Base-by-base conservation (phyloP, 2,113 vertebrate species). In the Corydoras sp. region DNA sequence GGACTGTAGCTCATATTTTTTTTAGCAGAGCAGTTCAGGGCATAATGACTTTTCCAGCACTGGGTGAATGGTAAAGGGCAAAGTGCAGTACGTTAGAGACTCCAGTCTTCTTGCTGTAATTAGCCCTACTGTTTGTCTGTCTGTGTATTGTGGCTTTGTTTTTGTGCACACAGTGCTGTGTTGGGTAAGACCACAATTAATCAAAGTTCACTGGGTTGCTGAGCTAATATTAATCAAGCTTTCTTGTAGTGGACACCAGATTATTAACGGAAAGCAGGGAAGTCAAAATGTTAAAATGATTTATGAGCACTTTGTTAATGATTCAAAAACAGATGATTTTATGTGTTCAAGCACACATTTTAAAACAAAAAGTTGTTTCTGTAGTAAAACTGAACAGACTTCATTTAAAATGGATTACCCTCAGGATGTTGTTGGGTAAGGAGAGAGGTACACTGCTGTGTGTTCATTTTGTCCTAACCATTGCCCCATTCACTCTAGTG, bases 31-130 rank as follows among this genome's bases (percentile, higher is more conserved):
- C 80, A 83, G 76, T 87, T 90, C 77, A 87, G 79, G 74, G 78
- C 82, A 83, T 89, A 87, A 89, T 89, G 87, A 84, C 82, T 88
- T 89, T 91, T 85, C 83, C 83, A 79, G 76, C 80, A 84, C 70
- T 87, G 75, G 76, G 80, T 82, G 76, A 85, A 82, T 65, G 79
- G 72, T 84, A 76, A 79, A 83, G 83, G 85, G 74, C 81, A 83
- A 78, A 86, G 81, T 86, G 82, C 77, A 87, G 84, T 88, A 83
- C 86, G 83, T 88, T 49, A 49, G 87, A 90, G 87, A 89, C 82
- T 85, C 72, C 79, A 81, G 80, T 85, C 86, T 76, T 86, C 73
- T 81, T 81, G 71, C 84, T 84, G 74, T 87, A 90, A 88, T 90
- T 89, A 89, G 83, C 79, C 83, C 72, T 83, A 85, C 61, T 68